A percentile compares a stretch with the other conserved stretches of the same genome.
These are phyloP conservation scores for Escarpia spicata DNA, from an alignment of 2,888 invertebrate genomes.

Conservation along the genomic window DNA sequence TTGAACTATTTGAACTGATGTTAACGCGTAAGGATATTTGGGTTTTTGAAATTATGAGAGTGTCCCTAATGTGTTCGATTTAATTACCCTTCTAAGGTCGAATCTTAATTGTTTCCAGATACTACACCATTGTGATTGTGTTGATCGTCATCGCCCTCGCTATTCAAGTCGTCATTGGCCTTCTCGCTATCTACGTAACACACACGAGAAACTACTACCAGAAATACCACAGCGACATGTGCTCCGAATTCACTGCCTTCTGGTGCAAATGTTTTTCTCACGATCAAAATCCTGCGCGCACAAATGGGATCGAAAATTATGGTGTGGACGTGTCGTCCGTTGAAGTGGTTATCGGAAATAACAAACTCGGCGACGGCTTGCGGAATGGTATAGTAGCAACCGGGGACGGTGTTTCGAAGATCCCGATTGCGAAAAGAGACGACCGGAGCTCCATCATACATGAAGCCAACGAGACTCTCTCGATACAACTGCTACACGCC, in stretches of 20 bases:
- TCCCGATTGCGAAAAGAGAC: background rate
- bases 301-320: background rate
- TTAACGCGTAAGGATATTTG: too few relatives aligned
- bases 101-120: background rate
- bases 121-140: background rate
- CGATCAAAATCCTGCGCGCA: background rate
- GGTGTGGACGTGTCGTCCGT: background rate
- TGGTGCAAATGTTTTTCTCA: background rate
- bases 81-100: background rate
- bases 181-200: conserved; percentile 21
- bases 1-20: too few relatives aligned
- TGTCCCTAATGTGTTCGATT: background rate
- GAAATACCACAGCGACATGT: background rate
- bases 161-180: conserved; percentile 21
- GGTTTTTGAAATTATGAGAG: background rate
- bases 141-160: background rate
- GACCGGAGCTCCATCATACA: background rate
- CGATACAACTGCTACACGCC: background rate
- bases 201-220: conserved; percentile 22
- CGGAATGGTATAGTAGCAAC: background rate
- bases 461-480: background rate
- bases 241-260: background rate
- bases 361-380: background rate
- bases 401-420: background rate
- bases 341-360: background rate